Evolutionary conservation across 1,140 invertebrate species (phyloP).

Genomic region (Saxidomus purpurata): DNA sequence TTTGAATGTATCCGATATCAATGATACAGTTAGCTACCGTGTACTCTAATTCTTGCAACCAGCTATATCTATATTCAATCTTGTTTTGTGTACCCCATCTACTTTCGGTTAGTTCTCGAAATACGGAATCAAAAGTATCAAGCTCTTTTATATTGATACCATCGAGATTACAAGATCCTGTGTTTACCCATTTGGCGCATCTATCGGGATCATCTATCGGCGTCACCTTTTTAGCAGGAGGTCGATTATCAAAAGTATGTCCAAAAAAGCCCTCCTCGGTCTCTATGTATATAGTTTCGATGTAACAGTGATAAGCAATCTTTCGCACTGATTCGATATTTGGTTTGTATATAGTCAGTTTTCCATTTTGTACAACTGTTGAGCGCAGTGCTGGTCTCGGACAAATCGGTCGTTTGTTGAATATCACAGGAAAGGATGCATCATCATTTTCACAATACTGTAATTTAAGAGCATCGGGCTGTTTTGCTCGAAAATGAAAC

Average conservation of each 20-base stretch:
- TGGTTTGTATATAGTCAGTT: neutral
- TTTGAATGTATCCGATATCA: constrained; percentile 6
- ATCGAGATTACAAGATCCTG: neutral
- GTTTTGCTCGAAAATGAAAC: neutral
- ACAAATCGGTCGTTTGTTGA: constrained; percentile 31
- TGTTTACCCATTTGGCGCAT: neutral
- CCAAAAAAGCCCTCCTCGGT: neutral
- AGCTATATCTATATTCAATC: neutral
- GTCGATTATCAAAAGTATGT: neutral
- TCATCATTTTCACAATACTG: neutral
- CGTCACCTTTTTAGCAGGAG: neutral
- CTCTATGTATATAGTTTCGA: neutral
- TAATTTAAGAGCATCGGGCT: neutral
- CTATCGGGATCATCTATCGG: neutral
- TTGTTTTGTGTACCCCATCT: neutral
- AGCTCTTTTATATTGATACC: neutral
- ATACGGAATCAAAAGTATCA: neutral
- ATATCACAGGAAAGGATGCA: constrained; percentile 7
- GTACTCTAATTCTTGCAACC: neutral
- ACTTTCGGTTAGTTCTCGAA: neutral
- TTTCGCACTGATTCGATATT: constrained; percentile 10
- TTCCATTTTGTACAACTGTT: constrained; percentile 3
- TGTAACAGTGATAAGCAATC: constrained; percentile 6
- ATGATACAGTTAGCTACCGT: constrained; percentile 1
- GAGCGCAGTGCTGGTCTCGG: neutral